These are phyloP conservation scores for Chamaetylas fuelleborni DNA, from an alignment of 2,113 vertebrate genomes.

Conservation along the genomic window DNA sequence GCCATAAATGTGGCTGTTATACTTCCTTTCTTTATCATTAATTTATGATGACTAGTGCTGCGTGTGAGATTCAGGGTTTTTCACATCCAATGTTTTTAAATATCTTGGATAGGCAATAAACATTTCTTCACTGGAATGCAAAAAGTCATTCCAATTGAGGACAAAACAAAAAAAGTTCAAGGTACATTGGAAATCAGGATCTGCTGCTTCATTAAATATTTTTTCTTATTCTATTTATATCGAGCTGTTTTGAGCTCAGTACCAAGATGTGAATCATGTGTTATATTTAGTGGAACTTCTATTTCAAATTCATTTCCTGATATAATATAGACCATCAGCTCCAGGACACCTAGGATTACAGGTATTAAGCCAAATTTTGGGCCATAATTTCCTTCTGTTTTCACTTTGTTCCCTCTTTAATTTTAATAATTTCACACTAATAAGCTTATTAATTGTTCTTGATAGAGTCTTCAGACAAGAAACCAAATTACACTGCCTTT, in stretches of 20 bases:
- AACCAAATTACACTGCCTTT: not conserved
- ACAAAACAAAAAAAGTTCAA: slow-evolving; percentile 44
- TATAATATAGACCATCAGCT: not conserved
- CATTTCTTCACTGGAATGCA: not conserved
- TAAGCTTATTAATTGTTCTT: not conserved
- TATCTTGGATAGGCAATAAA: not conserved
- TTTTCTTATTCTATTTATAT: not conserved
- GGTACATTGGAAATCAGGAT: not conserved
- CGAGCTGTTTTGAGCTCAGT: not conserved
- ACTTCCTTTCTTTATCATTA: not conserved
- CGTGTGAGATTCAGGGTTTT: not conserved
- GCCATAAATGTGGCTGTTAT: not conserved
- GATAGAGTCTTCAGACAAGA: not conserved
- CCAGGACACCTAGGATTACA: not conserved
- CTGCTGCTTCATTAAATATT: not conserved
- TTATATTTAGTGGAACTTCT: slow-evolving; percentile 2
- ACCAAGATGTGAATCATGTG: slow-evolving; percentile 46
- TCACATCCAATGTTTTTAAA: not conserved
- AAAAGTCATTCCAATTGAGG: not conserved
- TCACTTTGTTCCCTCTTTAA: not conserved
- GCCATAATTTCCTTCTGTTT: not conserved
- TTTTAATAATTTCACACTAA: not conserved
- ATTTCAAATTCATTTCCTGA: not conserved
- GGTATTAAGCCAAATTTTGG: not conserved
- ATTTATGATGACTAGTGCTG: not conserved